Base-by-base conservation (phyloP, 92 coral and sea anemone genomes). In the Bergia sp. region DNA sequence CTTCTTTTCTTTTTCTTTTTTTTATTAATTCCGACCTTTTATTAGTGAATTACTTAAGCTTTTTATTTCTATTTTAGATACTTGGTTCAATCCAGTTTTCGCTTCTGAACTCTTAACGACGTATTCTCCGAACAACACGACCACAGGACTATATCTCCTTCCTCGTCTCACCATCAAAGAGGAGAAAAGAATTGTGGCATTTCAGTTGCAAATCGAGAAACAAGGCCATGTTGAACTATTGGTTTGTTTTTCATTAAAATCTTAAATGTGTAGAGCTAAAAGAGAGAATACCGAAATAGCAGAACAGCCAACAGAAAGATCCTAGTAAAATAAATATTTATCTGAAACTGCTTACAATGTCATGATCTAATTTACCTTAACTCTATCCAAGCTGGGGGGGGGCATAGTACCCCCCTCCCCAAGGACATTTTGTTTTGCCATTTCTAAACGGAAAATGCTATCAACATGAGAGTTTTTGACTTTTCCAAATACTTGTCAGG, bases 141-240 rank as follows among this genome's bases (percentile, higher is more conserved):
- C 79, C 23, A 75, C 8, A 8, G 79, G 79, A 41, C 79, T 75
- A 39, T 75, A 75, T n/a, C 79, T 75, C 10, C 79, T 75, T 39
- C 49, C 79, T 75, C 50, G 13, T 41, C 49, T 75, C 23, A 75
- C 79, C 47, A 75, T 75, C 44, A 13, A 40, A 75, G 9, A 41
- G 23, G 79, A 75, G 4, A 2, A 41, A 38, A 75, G 79, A 39
- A 44, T 40, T n/a, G 79, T 75, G 36, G 79, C 79, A 18, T 18
- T 75, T 18, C 79, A 44, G n/a, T 16, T 75, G 23, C 43, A 44
- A 39, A 38, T 75, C 79, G 41, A 44, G 79, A 75, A 75, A 40
- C 79, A 75, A 75, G 79, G 79, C 43, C 3, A 16, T 41, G 49
- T 41, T 5, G 79, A 75, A 40, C 15, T 75, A 75, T 75, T 75